Evolutionary conservation across 1,140 invertebrate species (phyloP).

Genomic region (Ceratitis capitata): DNA sequence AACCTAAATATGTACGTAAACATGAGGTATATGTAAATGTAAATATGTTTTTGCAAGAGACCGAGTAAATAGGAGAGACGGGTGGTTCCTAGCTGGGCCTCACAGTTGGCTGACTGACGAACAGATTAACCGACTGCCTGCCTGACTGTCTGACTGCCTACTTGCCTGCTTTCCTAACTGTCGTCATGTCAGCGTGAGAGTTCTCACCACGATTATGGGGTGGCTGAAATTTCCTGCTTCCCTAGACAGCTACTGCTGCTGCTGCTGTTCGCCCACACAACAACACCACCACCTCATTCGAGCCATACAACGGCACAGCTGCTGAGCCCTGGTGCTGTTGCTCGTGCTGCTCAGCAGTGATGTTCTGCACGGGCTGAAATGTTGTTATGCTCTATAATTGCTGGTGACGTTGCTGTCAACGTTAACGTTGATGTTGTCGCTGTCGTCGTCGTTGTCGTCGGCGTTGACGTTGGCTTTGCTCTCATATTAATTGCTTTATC

Average conservation of each 20-base stretch:
- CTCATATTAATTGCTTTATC: slow-evolving; percentile 37
- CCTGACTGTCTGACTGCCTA: neutral
- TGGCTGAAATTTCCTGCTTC: no score
- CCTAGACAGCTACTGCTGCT: no score
- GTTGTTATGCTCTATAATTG: no score
- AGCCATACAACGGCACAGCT: neutral
- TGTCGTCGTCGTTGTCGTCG: neutral
- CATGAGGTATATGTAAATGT: neutral
- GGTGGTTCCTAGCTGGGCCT: neutral
- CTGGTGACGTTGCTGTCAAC: no score
- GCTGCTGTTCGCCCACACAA: neutral
- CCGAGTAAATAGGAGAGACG: no score
- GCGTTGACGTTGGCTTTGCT: neutral
- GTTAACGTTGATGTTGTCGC: neutral
- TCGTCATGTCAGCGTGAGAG: neutral
- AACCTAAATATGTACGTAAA: neutral
- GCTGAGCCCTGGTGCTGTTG: neutral
- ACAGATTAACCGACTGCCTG: neutral
- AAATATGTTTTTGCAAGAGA: no score
- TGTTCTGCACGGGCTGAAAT: neutral
- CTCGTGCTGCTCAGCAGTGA: neutral
- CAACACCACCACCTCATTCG: neutral
- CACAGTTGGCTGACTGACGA: neutral
- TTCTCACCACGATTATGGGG: neutral
- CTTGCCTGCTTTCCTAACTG: neutral